Evolutionary conservation across 1,140 invertebrate species (phyloP).

Genomic region (Leptopilina boulardi): DNA sequence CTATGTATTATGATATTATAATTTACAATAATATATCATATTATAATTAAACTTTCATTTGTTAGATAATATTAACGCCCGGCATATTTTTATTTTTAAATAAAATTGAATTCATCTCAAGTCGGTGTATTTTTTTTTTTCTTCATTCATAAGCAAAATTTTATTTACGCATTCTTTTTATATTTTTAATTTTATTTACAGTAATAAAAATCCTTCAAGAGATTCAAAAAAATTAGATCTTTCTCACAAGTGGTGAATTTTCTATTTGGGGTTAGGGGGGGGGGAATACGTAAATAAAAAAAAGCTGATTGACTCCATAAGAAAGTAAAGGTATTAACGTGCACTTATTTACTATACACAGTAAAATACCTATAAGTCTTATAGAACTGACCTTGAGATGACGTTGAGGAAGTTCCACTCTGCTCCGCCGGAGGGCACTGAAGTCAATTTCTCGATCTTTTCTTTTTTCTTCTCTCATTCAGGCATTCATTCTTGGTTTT

Average conservation of each 20-base stretch:
- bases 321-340: conserved; percentile 14
- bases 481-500: conserved; percentile 28
- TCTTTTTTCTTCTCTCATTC: conserved; percentile 18
- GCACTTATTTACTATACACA: not conserved
- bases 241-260: conserved; percentile 8
- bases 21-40: too few relatives aligned
- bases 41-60: conserved; percentile 44
- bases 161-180: conserved; percentile 22
- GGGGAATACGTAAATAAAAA: conserved; percentile 21
- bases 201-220: too few relatives aligned
- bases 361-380: conserved; percentile 43
- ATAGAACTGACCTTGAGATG: conserved; percentile 66
- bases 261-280: not conserved
- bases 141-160: not conserved
- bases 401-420: conserved; percentile 56
- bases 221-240: not conserved
- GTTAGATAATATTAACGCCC: conserved; percentile 30
- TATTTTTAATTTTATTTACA: too few relatives aligned
- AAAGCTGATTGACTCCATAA: not conserved
- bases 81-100: not conserved
- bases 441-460: conserved; percentile 19
- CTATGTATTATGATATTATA: too few relatives aligned
- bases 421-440: conserved; percentile 53
- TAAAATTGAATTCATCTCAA: not conserved
- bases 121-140: too few relatives aligned